These are phyloP conservation scores for Lytechinus pictus DNA, from an alignment of 35 echinoderm and acorn worm genomes.

Conservation along the genomic window DNA sequence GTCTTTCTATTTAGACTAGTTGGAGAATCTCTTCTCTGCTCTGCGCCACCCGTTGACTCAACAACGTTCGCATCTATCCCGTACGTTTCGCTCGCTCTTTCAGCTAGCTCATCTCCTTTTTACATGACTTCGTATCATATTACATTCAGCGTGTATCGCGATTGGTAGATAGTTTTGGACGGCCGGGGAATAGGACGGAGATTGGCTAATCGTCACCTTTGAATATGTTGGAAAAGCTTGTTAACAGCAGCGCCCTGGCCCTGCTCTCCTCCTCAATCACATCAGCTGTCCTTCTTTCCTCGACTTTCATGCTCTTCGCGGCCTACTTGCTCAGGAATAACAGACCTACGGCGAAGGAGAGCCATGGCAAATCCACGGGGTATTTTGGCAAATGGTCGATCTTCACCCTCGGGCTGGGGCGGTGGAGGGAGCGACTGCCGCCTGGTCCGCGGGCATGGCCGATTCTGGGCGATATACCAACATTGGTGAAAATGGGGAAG, in stretches of 20 bases:
- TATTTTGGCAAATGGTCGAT: neutral
- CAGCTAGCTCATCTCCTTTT: neutral
- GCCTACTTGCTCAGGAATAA: slow-evolving; percentile 33
- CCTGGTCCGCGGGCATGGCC: slow-evolving; percentile 43
- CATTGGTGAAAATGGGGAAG: slow-evolving; percentile 3
- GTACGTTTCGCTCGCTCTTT: neutral
- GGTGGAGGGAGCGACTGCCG: neutral
- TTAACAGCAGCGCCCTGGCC: slow-evolving; percentile 35
- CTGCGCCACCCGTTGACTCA: neutral
- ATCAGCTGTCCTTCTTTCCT: slow-evolving; percentile 37
- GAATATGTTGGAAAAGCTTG: slow-evolving; percentile 39
- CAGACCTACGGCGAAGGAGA: neutral
- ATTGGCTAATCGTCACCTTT: neutral
- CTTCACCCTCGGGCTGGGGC: neutral
- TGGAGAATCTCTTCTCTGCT: neutral
- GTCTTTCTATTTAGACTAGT: neutral
- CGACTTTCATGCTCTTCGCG: slow-evolving; percentile 41
- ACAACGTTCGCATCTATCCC: neutral
- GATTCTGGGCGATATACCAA: slow-evolving; percentile 32
- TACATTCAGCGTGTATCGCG: slow-evolving; percentile 10
- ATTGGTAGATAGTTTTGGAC: slow-evolving; percentile 50
- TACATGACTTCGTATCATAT: neutral
- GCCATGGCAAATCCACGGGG: slow-evolving; percentile 22
- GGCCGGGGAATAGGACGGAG: neutral
- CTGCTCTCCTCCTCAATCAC: slow-evolving; percentile 33